phyloP scores from a whole-genome alignment of 2,888 invertebrate genomes.

The Drosophila seclusa region DNA sequence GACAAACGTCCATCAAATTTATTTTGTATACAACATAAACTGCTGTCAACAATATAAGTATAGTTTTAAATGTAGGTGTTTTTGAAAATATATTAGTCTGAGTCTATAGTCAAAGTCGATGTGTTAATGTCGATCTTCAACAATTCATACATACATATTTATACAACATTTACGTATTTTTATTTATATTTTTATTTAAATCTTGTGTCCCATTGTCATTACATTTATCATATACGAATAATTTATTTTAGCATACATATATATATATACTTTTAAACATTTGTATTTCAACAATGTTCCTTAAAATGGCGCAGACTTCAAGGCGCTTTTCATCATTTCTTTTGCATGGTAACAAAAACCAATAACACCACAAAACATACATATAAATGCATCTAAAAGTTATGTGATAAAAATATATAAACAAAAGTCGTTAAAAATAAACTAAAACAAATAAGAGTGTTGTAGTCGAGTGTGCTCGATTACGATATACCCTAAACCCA shows the following conservation, averaged over 20 bases:
- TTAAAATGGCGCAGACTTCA: constrained; percentile 37
- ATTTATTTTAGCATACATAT: constrained; percentile 34
- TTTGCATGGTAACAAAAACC: constrained; percentile 29
- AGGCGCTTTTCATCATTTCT: constrained; percentile 30
- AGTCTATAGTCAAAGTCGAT: constrained; percentile 50
- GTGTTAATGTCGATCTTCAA: constrained; percentile 32
- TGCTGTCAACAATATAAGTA: constrained; percentile 38
- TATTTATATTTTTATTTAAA: constrained; percentile 32
- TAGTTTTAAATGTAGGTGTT: constrained; percentile 49
- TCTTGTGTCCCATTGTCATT: constrained; percentile 47
- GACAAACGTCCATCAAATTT: constrained; percentile 1
- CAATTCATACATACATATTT: constrained; percentile 36
- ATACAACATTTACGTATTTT: constrained; percentile 25
- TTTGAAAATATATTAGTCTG: constrained; percentile 59
- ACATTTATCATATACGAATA: constrained; percentile 16
- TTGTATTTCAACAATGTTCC: constrained; percentile 55
- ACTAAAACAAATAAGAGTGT: not conserved
- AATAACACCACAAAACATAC: constrained; percentile 20
- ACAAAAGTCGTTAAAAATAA: constrained; percentile 31
- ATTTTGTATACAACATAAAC: constrained; percentile 50
- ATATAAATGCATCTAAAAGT: constrained; percentile 38
- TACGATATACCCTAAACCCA: not conserved
- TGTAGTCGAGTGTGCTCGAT: not conserved
- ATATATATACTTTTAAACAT: constrained; percentile 10
- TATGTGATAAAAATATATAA: constrained; percentile 55